Evolutionary conservation across 2,113 vertebrate species (phyloP).

Genomic region (Sula dactylatra): DNA sequence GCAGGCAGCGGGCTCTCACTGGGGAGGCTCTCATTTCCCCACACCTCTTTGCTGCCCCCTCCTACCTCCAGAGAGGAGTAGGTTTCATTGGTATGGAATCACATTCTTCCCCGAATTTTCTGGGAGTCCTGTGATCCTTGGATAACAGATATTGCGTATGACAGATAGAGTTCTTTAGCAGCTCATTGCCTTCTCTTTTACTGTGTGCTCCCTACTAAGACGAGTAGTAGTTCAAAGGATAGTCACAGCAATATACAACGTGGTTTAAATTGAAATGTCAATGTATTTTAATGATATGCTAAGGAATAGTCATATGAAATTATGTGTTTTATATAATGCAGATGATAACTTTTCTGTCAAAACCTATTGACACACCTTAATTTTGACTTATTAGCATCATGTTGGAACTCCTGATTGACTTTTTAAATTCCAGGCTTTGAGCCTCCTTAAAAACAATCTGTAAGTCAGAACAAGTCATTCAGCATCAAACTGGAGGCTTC

Average conservation of each 20-base stretch:
- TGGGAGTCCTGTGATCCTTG: not conserved
- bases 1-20: accelerated
- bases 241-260: not conserved
- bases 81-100: accelerated
- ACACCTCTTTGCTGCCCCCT: not conserved
- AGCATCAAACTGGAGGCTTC: not conserved
- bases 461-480: not conserved
- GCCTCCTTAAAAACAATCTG: not conserved
- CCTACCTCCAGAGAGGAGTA: not conserved
- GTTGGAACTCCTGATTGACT: not conserved
- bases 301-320: not conserved
- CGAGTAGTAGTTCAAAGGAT: not conserved
- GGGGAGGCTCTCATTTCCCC: not conserved
- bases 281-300: not conserved
- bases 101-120: not conserved
- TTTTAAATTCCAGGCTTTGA: not conserved
- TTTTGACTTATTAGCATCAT: not conserved
- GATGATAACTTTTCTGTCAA: constrained; percentile 18
- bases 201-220: not conserved
- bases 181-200: not conserved
- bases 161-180: not conserved
- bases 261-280: not conserved
- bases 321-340: not conserved
- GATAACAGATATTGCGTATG: accelerated
- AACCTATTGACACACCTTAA: constrained; percentile 4